These are phyloP conservation scores for Scaptomyza reducta DNA, from an alignment of 2,888 invertebrate species.

Conservation along the genomic window DNA sequence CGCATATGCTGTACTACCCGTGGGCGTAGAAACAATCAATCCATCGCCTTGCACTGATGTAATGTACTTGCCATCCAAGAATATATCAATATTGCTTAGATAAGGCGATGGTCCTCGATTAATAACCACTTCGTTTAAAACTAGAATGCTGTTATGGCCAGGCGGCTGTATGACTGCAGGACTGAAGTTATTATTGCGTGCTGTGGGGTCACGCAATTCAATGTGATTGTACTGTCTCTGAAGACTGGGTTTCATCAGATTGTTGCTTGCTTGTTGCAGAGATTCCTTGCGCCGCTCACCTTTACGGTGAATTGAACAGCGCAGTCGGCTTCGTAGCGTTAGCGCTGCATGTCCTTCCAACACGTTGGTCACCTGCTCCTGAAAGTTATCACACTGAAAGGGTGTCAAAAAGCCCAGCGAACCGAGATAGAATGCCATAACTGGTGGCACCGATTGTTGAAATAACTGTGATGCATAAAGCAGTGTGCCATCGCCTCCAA, in stretches of 20 bases:
- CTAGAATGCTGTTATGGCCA: slow-evolving; percentile 85
- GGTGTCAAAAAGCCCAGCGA: slow-evolving; percentile 98
- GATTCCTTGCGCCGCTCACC: slow-evolving; percentile 78
- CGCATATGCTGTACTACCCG: slow-evolving; percentile 97
- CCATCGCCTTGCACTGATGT: slow-evolving; percentile 97
- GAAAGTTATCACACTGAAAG: slow-evolving; percentile 97
- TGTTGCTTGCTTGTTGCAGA: slow-evolving; percentile 37
- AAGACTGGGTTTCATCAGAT: slow-evolving; percentile 26
- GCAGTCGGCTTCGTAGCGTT: slow-evolving; percentile 94
- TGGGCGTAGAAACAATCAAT: slow-evolving; percentile 97
- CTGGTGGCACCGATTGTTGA: slow-evolving; percentile 98
- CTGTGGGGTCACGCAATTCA: slow-evolving; percentile 11
- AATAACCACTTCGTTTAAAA: slow-evolving; percentile 97
- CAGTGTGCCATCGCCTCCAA: slow-evolving; percentile 98
- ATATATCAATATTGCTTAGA: slow-evolving; percentile 97
- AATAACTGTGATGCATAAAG: slow-evolving; percentile 97
- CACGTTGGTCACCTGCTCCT: slow-evolving; percentile 96
- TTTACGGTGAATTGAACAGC: slow-evolving; percentile 94
- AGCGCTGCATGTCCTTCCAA: slow-evolving; percentile 97
- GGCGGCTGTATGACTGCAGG: background rate
- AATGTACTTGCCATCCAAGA: slow-evolving; percentile 96
- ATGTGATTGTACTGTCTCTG: slow-evolving; percentile 31
- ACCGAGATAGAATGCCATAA: slow-evolving; percentile 99
- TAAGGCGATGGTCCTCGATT: slow-evolving; percentile 97
- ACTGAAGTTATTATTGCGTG: slow-evolving; percentile 48